These are phyloP conservation scores for Lutjanus campechanus DNA, from an alignment of 2,797 vertebrate species.

Conservation along the genomic window DNA sequence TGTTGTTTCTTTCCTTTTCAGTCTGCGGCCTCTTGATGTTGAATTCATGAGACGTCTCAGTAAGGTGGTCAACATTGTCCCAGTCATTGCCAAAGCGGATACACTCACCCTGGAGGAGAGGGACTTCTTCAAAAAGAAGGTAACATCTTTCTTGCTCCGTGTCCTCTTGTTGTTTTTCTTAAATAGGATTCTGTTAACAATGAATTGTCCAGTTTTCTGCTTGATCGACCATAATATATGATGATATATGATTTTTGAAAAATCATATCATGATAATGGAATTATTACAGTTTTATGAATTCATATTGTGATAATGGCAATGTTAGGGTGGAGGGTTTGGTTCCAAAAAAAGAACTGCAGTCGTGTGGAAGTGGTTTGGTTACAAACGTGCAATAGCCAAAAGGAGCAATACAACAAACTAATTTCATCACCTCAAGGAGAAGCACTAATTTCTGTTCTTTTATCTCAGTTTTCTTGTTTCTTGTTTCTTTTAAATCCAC, in stretches of 20 bases:
- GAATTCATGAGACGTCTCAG: slow-evolving; percentile 99
- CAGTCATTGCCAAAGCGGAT: slow-evolving; percentile 97
- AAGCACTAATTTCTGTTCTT: neutral
- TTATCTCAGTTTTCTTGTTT: neutral
- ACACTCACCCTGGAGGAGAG: slow-evolving; percentile 97
- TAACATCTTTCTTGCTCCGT: slow-evolving; percentile 55
- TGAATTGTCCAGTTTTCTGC: too few species aligned
- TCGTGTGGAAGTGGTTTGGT: too few species aligned
- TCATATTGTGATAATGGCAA: too few species aligned
- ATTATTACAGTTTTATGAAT: too few species aligned
- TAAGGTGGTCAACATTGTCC: slow-evolving; percentile 98
- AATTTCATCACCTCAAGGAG: too few species aligned
- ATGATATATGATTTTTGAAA: too few species aligned
- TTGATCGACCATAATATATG: too few species aligned
- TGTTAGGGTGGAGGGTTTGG: too few species aligned
- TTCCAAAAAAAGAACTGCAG: too few species aligned
- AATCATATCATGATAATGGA: too few species aligned
- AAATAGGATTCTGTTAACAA: neutral
- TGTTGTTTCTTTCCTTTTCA: slow-evolving; percentile 62
- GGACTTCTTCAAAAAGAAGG: slow-evolving; percentile 97
- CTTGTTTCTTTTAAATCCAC: neutral
- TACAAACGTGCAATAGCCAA: too few species aligned
- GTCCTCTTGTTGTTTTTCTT: neutral
- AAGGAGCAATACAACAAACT: too few species aligned
- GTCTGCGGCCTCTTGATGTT: slow-evolving; percentile 95